Base-by-base conservation (phyloP, 2,797 vertebrate species). In the Ctenopoma kingsleyae region DNA sequence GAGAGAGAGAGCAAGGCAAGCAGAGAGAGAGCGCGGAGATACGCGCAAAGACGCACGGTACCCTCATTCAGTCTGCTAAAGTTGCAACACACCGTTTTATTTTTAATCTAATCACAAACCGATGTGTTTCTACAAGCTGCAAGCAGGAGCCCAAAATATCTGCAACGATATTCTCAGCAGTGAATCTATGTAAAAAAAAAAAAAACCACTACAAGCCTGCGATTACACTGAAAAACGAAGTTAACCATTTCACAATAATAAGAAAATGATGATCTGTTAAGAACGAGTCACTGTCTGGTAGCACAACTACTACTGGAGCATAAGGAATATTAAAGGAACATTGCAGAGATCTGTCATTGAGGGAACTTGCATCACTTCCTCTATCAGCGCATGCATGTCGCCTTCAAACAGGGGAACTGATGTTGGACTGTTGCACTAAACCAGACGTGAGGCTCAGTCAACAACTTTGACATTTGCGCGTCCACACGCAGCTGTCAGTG, bases 351-450 rank as follows among this genome's bases (percentile, higher is more conserved):
- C 6, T 32, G 52, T 56, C 64, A 48, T 0, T 41, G 1, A 57
- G 35, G 78, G 74, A 86, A 89, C 84, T 75, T 81, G 50, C 78
- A 71, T 61, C 56, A 78, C 72, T 88, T 82, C 86, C 82, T 56
- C 48, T 30, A 32, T 10, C 56, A 38, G 50, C 17, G 6, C 64
- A n/a, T 22, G 32, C 35, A 57, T 20, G 6, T 3, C n/a, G 32
- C 51, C 48, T 74, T 73, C 50, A 5, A 20, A 50, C 20, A 8
- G 12, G 8, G 8, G 16, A 15, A 53, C 2, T 2, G 6, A 36
- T 12, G 3, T n/a, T 12, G 6, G 6, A 12, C 60, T 56, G 57
- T 67, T 71, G 60, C 64, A 30, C 20, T 0, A 6, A 66, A 58
- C 25, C 25, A 52, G 67, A 46, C 38, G 25, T 3, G 66, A 20